Conservation (phyloP, 2,113 vertebrate species). For the Thamnophis sirtalis region DNA sequence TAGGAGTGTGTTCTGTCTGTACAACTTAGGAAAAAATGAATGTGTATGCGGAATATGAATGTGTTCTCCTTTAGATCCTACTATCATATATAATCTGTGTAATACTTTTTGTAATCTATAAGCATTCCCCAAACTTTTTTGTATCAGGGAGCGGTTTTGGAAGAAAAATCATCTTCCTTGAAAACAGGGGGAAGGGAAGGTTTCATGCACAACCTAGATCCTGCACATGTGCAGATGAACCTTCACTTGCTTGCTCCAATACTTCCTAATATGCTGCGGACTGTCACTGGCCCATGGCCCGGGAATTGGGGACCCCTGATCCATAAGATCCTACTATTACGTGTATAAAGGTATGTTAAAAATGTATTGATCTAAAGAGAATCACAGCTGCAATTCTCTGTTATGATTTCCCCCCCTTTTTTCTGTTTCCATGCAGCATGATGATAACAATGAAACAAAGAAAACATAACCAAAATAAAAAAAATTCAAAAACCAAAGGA, state of each 20-base stretch:
- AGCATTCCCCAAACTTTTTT: neutral
- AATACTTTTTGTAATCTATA: neutral
- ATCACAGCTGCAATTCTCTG: neutral
- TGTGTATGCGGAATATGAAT: neutral
- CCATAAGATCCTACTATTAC: neutral
- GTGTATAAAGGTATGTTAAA: neutral
- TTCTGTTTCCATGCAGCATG: constrained; percentile 9
- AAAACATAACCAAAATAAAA: neutral
- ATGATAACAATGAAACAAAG: neutral
- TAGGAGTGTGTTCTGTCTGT: neutral
- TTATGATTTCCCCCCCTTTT: neutral
- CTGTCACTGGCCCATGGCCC: fast-evolving
- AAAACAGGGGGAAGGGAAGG: neutral
- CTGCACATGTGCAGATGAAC: neutral
- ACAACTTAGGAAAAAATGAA: neutral
- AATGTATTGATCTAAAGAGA: neutral
- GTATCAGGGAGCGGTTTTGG: neutral
- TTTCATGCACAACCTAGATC: neutral
- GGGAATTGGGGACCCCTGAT: neutral
- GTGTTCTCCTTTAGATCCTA: neutral
- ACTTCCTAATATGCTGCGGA: neutral
- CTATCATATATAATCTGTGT: neutral
- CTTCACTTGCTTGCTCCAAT: fast-evolving
- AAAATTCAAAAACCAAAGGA: constrained; percentile 15
- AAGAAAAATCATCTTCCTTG: neutral